A percentile compares a stretch with the other conserved stretches of the same genome.
These are phyloP conservation scores for Mycteria americana DNA, from an alignment of 2,797 vertebrate genomes.

Conservation along the genomic window DNA sequence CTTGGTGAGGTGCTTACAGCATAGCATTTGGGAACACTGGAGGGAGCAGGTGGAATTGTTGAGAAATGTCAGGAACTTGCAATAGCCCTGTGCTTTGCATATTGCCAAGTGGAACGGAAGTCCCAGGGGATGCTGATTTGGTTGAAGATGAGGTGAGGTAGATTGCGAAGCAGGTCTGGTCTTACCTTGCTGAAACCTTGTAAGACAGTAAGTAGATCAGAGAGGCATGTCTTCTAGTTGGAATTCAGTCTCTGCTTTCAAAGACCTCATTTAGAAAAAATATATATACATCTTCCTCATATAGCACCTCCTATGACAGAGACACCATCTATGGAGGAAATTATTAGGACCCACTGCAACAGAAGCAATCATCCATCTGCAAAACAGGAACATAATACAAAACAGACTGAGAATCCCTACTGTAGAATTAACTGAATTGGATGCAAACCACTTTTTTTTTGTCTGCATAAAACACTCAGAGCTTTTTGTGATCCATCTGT, in stretches of 20 bases:
- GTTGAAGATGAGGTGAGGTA: neutral
- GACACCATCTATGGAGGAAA: neutral
- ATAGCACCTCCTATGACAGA: neutral
- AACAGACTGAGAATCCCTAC: neutral
- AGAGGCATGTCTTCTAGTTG: neutral
- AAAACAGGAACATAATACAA: neutral
- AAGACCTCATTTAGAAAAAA: neutral
- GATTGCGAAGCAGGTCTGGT: neutral
- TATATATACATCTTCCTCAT: rapidly evolving
- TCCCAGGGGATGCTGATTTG: rapidly evolving
- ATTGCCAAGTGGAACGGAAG: neutral
- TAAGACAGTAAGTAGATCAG: neutral
- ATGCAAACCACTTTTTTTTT: neutral
- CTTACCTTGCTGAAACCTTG: neutral
- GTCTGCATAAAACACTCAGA: neutral
- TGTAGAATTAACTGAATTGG: neutral
- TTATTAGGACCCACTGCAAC: neutral
- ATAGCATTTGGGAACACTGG: neutral
- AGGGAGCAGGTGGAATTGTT: neutral
- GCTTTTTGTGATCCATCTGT: neutral
- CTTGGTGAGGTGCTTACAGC: neutral
- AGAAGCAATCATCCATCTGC: neutral
- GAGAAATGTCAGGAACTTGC: neutral
- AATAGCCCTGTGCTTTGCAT: neutral
- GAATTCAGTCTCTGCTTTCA: neutral